Percentiles rank a stretch among this genome's conserved stretches.
These are phyloP conservation scores for Cryptoprocta ferox DNA, from an alignment of 2,797 vertebrate genomes.

Conservation along the genomic window DNA sequence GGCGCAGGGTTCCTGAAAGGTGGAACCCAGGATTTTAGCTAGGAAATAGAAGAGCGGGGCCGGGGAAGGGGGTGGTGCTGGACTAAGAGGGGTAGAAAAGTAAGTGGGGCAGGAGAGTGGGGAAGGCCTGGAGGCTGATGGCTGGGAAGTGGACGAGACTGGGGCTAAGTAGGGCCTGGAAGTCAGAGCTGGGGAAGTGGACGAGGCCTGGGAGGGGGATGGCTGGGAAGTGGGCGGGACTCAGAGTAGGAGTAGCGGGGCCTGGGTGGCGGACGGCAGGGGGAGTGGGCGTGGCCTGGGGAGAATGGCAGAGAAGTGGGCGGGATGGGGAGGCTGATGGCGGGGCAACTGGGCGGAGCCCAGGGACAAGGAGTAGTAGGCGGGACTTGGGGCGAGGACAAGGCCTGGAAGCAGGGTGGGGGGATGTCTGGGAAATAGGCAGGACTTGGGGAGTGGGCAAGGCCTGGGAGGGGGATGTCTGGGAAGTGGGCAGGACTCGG, in stretches of 20 bases:
- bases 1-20: not conserved
- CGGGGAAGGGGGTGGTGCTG: not conserved
- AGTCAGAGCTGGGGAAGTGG: too few relatives aligned
- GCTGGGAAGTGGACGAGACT: not conserved
- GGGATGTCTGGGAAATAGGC: not conserved
- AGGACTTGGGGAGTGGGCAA: too few relatives aligned
- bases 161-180: not conserved
- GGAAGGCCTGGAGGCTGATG: not conserved
- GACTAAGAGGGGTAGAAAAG: not conserved
- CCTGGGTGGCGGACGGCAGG: not conserved
- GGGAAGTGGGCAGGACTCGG: not conserved
- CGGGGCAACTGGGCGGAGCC: not conserved
- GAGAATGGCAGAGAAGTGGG: not conserved
- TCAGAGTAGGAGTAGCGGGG: too few relatives aligned
- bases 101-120: not conserved
- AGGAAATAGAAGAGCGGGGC: not conserved
- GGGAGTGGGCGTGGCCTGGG: not conserved
- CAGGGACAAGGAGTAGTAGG: not conserved
- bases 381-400: not conserved
- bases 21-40: not conserved
- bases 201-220: not conserved
- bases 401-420: too few relatives aligned
- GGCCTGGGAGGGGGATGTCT: not conserved
- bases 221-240: not conserved
- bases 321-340: rapidly evolving